Evolutionary conservation across 2,888 invertebrate genomes (phyloP).

Genomic region (Agrochola litura): DNA sequence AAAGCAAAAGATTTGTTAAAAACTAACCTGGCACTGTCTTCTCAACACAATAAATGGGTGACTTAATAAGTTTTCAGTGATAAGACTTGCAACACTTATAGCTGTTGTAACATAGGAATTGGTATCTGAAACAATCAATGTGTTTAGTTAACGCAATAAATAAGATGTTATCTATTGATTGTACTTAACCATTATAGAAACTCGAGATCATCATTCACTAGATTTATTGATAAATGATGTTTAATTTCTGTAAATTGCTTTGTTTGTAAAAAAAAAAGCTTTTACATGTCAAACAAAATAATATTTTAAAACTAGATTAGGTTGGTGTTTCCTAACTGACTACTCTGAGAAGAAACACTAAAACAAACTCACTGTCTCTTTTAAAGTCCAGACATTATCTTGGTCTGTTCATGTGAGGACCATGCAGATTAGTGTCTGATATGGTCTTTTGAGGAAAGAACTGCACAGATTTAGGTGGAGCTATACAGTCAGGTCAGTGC

Average conservation of each 20-base stretch:
- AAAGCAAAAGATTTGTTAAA: constrained; percentile 56
- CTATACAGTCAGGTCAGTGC: neutral
- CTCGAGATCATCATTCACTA: neutral
- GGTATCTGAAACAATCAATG: constrained; percentile 77
- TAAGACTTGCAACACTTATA: constrained; percentile 95
- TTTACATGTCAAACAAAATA: neutral
- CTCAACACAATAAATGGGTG: constrained; percentile 98
- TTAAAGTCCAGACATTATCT: neutral
- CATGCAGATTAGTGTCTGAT: neutral
- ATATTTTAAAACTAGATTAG: neutral
- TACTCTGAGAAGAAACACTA: neutral
- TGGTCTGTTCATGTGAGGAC: neutral
- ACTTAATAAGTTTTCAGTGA: constrained; percentile 97
- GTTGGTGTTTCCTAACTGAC: neutral
- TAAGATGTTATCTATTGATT: neutral
- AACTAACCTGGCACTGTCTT: constrained; percentile 97
- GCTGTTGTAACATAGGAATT: constrained; percentile 94
- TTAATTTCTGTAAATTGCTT: neutral
- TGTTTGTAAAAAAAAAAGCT: neutral
- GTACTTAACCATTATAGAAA: neutral
- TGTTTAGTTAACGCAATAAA: constrained; percentile 8
- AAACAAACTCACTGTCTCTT: too few relatives aligned
- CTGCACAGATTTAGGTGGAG: neutral
- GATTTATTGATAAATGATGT: neutral
- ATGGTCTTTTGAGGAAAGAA: neutral